phyloP scores from a whole-genome alignment of 2,797 vertebrate species.

The Etheostoma perlongum region DNA sequence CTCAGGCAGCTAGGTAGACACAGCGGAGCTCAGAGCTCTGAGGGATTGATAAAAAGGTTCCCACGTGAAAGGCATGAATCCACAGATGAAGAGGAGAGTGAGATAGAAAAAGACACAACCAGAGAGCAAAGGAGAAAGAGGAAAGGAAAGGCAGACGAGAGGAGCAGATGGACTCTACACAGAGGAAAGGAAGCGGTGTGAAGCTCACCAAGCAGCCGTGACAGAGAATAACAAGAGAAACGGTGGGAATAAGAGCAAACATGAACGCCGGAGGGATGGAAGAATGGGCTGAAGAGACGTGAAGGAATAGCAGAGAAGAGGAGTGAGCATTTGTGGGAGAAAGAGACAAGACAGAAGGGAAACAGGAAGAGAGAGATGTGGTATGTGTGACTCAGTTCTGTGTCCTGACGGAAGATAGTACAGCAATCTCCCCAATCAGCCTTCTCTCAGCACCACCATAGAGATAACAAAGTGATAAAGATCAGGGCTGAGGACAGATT shows the following conservation, averaged over 20 bases:
- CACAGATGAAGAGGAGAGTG: slow-evolving; percentile 67
- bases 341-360: slow-evolving; percentile 63
- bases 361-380: slow-evolving; percentile 72
- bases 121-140: slow-evolving; percentile 38
- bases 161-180: slow-evolving; percentile 80
- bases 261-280: slow-evolving; percentile 69
- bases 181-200: slow-evolving; percentile 64
- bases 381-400: slow-evolving; percentile 81
- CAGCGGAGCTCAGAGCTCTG: slow-evolving; percentile 64
- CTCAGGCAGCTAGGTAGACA: slow-evolving; percentile 76
- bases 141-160: slow-evolving; percentile 50
- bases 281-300: slow-evolving; percentile 72
- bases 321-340: slow-evolving; percentile 59
- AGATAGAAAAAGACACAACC: slow-evolving; percentile 66
- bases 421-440: slow-evolving; percentile 61
- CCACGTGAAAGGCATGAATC: slow-evolving; percentile 78
- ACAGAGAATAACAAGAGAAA: slow-evolving; percentile 49
- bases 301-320: slow-evolving; percentile 72
- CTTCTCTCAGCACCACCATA: slow-evolving; percentile 72
- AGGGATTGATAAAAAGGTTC: slow-evolving; percentile 76
- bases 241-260: slow-evolving; percentile 69
- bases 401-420: slow-evolving; percentile 76
- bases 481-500: slow-evolving; percentile 50
- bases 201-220: slow-evolving; percentile 68
- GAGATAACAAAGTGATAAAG: slow-evolving; percentile 66